A percentile compares a stretch with the other conserved stretches of the same genome.
Conservation (phyloP, 2,113 vertebrate genomes). For the Oreochromis niloticus region DNA sequence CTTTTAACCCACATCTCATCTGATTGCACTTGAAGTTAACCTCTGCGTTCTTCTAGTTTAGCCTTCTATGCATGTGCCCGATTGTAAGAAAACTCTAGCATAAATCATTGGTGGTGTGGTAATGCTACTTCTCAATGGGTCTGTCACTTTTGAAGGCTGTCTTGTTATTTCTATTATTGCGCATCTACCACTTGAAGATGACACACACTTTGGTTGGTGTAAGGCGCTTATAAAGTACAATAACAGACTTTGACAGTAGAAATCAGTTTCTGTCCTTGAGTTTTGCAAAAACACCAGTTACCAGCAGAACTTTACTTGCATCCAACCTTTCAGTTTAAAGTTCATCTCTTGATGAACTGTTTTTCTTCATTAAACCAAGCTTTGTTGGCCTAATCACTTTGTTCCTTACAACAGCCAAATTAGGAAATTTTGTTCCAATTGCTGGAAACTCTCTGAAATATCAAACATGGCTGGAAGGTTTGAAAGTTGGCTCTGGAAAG, state of each 20-base stretch:
- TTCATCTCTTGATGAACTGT: background rate
- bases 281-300: background rate
- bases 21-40: background rate
- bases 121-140: background rate
- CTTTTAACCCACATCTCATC: background rate
- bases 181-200: conserved; percentile 1
- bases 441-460: background rate
- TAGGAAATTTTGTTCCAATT: background rate
- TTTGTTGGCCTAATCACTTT: background rate
- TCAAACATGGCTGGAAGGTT: background rate
- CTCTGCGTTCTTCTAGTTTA: background rate
- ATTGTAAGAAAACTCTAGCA: background rate
- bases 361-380: background rate
- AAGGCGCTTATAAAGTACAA: background rate
- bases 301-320: background rate
- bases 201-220: background rate
- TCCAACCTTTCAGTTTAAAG: background rate
- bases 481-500: background rate
- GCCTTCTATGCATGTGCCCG: background rate
- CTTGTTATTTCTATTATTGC: conserved; percentile 8
- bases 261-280: background rate
- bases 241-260: background rate
- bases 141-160: background rate
- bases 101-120: background rate
- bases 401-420: background rate